Conservation (phyloP, 2,888 invertebrate species). For the Cenopis cana region DNA sequence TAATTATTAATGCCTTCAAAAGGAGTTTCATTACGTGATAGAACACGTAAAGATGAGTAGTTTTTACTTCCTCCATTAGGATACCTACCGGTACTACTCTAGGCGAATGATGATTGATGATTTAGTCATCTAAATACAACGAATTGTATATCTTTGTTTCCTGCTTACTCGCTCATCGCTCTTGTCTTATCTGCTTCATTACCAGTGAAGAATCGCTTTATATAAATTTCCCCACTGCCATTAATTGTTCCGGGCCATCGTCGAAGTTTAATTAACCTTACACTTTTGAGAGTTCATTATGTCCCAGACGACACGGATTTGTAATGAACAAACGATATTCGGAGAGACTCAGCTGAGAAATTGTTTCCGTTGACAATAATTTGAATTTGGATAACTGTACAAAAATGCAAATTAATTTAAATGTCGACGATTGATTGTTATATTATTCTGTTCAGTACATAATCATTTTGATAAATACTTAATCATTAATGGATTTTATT, state of each 20-base stretch:
- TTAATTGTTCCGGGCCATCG: constrained; percentile 76
- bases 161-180: not conserved
- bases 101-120: too few species aligned
- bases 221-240: constrained; percentile 76
- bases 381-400: not conserved
- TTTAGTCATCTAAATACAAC: not conserved
- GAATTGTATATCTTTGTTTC: not conserved
- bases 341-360: constrained; percentile 16
- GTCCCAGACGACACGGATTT: constrained; percentile 47
- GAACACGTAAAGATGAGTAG: too few species aligned
- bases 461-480: not conserved
- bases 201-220: constrained; percentile 73
- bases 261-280: constrained; percentile 72
- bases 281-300: constrained; percentile 50
- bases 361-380: constrained; percentile 18
- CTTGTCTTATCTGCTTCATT: constrained; percentile 59
- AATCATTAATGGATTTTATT: too few species aligned
- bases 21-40: too few species aligned
- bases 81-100: too few species aligned
- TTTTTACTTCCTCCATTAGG: too few species aligned
- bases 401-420: constrained; percentile 12
- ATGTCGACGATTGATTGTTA: not conserved
- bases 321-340: constrained; percentile 45
- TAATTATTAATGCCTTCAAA: too few species aligned
- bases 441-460: not conserved